phyloP scores from a whole-genome alignment of 2,113 vertebrate genomes.

The Oreochromis tanganicae region DNA sequence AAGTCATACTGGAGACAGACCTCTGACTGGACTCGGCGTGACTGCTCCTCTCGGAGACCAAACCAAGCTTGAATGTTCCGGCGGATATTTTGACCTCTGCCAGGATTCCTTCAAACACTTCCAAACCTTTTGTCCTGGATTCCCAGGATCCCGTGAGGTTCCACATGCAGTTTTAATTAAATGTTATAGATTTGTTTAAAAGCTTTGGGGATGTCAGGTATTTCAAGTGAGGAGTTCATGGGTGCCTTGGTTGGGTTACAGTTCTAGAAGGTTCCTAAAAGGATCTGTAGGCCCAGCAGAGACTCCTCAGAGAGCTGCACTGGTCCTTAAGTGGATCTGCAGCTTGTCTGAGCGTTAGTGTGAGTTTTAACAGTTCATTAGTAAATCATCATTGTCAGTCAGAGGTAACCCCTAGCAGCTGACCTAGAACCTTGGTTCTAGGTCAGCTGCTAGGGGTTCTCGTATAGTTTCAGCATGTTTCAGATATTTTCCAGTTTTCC shows the following conservation, averaged over 20 bases:
- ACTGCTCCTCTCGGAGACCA: not conserved
- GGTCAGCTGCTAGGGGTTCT: not conserved
- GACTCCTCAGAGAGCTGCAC: too few relatives aligned
- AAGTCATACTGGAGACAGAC: not conserved
- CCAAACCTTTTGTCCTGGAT: not conserved
- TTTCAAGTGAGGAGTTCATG: too few relatives aligned
- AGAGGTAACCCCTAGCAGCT: not conserved
- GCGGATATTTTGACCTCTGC: accelerated
- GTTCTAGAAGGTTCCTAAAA: too few relatives aligned
- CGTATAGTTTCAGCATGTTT: not conserved
- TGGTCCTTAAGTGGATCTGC: too few relatives aligned
- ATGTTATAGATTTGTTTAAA: not conserved
- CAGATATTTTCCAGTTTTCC: not conserved
- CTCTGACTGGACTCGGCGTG: not conserved
- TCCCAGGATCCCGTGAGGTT: not conserved
- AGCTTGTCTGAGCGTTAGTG: not conserved
- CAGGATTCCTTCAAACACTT: not conserved
- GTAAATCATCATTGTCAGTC: not conserved
- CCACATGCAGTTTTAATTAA: not conserved
- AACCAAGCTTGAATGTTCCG: not conserved
- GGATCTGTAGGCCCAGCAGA: too few relatives aligned
- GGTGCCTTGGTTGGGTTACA: too few relatives aligned
- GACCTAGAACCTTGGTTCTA: not conserved
- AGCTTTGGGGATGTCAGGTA: too few relatives aligned
- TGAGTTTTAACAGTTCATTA: not conserved